Conservation (phyloP, 2,888 invertebrate genomes). For the Thecophora atra region DNA sequence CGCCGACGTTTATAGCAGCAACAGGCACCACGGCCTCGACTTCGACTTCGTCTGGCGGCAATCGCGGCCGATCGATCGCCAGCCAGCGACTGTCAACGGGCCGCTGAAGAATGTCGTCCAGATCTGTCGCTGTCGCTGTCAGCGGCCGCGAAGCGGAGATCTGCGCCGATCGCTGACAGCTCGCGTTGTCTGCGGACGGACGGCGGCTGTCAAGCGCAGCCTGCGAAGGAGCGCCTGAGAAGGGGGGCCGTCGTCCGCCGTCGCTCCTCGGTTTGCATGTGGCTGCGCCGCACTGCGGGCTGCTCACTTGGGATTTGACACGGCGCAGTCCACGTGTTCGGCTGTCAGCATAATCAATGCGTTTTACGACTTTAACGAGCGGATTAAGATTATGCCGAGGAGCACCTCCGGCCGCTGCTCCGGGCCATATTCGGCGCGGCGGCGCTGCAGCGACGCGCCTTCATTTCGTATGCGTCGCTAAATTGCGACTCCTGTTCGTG, state of each 20-base stretch:
- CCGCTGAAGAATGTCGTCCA: constrained; percentile 50
- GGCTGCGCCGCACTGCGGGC: background rate
- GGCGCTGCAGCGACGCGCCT: constrained; percentile 5
- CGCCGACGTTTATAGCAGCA: constrained; percentile 44
- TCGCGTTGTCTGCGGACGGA: constrained; percentile 43
- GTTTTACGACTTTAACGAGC: constrained; percentile 35
- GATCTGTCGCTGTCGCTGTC: constrained; percentile 62
- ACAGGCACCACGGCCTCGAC: constrained; percentile 24
- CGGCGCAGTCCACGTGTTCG: background rate
- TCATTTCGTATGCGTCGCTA: constrained; percentile 41
- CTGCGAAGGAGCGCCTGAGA: too few species aligned
- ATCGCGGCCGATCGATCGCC: constrained; percentile 49
- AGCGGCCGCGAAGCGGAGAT: constrained; percentile 52
- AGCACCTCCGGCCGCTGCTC: constrained; percentile 21
- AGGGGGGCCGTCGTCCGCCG: too few species aligned
- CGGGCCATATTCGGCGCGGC: constrained; percentile 45
- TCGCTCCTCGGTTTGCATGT: background rate
- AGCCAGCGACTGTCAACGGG: constrained; percentile 58
- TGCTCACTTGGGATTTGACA: constrained; percentile 9
- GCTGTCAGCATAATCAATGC: constrained; percentile 26
- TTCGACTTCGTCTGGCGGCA: constrained; percentile 29
- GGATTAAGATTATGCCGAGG: constrained; percentile 34
- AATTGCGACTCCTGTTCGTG: constrained; percentile 38
- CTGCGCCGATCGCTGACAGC: constrained; percentile 55
- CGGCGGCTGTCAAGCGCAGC: too few species aligned